Evolutionary conservation across 2,888 invertebrate species (phyloP), one percentile per base, ranked within the genome.

Genomic region (Perizoma flavofasciatum): DNA sequence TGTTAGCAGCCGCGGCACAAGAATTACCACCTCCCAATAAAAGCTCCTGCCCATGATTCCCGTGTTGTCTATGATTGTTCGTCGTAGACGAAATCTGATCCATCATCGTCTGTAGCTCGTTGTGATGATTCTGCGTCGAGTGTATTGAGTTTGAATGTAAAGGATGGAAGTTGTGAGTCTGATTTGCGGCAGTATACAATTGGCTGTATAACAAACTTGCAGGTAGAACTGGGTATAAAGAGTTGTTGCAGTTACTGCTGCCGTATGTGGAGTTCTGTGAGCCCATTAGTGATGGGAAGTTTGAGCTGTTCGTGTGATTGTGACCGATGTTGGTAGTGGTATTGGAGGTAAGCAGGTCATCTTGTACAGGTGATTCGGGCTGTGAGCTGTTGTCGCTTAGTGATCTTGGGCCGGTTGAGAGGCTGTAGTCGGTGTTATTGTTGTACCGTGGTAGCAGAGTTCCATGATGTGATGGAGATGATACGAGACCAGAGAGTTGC

Each of bases 131-230:
- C 61, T 94, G 94, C 41, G 94, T 93, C 40, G 94, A 93, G 70
- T 94, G 94, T 62, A 95, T 92, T 8, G 94, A 93, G 68, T 95
- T 92, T 8, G 95, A 93, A 79, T 95, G 95, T 49, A 95, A 88
- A 4, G 94, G 93, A 77, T 95, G 95, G 76, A 95, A 95, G 74
- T 95, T 95, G 72, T 95, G 95, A 22, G 94, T 93, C 77, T 95
- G 95, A 76, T 95, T 96, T 45, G 96, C 96, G 0, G 96, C 96
- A 4, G 96, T 96, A 73, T 97, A 97, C 22, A 97, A 85, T 78
- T 97, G 97, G 6, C 97, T 97, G 85, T 97, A 97, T 4, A 97
- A 89, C 66, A 97, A 88, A 73, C 97, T 97, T 1, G 95, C 95
- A 2, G 97, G 97, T 40, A 97, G 86, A 5, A 97, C 97, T 0